Evolutionary conservation across 2,888 invertebrate genomes (phyloP).

Genomic region (Sinelater perroti): DNA sequence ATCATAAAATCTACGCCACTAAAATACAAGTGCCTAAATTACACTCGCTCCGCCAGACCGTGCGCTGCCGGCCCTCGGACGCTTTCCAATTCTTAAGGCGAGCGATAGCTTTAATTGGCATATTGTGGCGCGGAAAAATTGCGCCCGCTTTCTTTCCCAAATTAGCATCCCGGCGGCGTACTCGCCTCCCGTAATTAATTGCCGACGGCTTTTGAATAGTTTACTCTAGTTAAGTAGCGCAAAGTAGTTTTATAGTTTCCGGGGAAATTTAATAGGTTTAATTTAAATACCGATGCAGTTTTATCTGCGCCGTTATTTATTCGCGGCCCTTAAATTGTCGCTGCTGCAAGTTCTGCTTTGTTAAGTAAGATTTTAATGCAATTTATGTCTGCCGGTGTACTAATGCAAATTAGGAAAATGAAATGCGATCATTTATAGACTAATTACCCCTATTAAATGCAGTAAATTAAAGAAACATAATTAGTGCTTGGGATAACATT

Average conservation of each 20-base stretch:
- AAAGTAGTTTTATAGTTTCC: conserved; percentile 23
- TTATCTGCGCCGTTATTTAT: conserved; percentile 9
- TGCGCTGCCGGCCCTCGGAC: no score
- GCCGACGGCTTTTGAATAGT: conserved; percentile 29
- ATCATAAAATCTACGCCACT: conserved; percentile 28
- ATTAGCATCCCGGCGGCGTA: conserved; percentile 24
- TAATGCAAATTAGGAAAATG: no score
- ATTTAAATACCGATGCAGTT: conserved; percentile 14
- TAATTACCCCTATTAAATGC: no score
- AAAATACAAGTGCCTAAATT: conserved; percentile 34
- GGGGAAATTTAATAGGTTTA: conserved; percentile 22
- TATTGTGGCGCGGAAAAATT: conserved; percentile 20
- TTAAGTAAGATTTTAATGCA: conserved; percentile 12
- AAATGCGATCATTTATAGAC: no score
- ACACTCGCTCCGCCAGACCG: no score
- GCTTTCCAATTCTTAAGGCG: conserved; percentile 10
- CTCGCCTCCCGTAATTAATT: conserved; percentile 29
- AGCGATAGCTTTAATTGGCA: conserved; percentile 19
- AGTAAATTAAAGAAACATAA: no score
- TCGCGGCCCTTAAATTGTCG: conserved; percentile 11
- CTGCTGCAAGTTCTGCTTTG: conserved; percentile 4
- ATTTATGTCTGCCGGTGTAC: conserved; percentile 8
- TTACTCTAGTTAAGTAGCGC: conserved; percentile 27
- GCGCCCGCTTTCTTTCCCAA: conserved; percentile 17
- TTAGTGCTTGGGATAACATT: no score